A percentile compares a stretch with the other conserved stretches of the same genome.
These are phyloP conservation scores for Sapajus apella DNA, from an alignment of 2,113 vertebrate species.

Conservation along the genomic window DNA sequence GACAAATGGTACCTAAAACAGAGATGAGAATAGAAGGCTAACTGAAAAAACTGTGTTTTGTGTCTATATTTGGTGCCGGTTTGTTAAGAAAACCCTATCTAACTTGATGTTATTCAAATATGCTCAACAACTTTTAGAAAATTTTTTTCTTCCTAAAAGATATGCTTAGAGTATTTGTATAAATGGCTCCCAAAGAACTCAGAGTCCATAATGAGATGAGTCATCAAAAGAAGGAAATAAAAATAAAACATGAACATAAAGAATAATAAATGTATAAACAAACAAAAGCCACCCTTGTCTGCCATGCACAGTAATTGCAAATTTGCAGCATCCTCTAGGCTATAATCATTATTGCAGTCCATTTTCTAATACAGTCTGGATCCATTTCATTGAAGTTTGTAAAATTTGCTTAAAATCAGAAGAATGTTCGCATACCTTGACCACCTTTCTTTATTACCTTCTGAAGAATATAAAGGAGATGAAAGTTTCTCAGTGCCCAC, in stretches of 20 bases:
- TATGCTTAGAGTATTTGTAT: not conserved
- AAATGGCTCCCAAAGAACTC: not conserved
- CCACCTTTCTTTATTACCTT: constrained; percentile 28
- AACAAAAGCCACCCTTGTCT: not conserved
- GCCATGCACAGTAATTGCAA: not conserved
- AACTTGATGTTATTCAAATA: not conserved
- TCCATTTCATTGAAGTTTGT: constrained; percentile 28
- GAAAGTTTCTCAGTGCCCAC: constrained; percentile 68
- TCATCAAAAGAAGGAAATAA: constrained; percentile 32
- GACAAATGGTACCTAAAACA: not conserved
- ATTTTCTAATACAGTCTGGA: constrained; percentile 22
- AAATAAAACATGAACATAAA: constrained; percentile 1
- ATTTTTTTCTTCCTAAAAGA: constrained; percentile 1
- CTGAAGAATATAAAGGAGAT: constrained; percentile 58
- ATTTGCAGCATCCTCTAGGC: constrained; percentile 19
- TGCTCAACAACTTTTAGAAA: not conserved
- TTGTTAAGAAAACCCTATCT: not conserved
- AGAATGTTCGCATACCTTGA: not conserved
- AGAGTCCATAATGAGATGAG: not conserved
- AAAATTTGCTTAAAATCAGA: not conserved
- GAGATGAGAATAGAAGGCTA: not conserved
- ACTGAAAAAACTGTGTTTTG: not conserved
- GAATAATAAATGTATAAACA: not conserved
- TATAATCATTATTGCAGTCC: not conserved
- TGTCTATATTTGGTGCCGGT: not conserved